Base-by-base conservation (phyloP, 1,140 invertebrate species). In the Panagrolaimus sp. region DNA sequence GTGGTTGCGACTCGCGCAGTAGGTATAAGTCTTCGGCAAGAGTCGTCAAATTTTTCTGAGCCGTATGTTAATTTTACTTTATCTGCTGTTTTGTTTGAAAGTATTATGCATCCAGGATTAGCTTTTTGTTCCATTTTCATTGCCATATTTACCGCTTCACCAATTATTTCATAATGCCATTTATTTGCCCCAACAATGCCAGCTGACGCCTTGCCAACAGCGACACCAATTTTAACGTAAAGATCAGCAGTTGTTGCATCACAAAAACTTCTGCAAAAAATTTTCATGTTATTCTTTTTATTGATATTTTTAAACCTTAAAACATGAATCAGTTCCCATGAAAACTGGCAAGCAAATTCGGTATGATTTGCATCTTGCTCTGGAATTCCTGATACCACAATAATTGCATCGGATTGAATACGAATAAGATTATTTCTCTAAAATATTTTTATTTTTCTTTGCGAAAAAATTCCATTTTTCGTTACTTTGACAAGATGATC, bases 161-260 rank as follows among this genome's bases (percentile, higher is more conserved):
- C 79, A 51, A 77, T 73, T 7, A 83, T 63, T 23, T 83, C 79
- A 48, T 81, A 81, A 67, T 81, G 79, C 79, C 79, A 81, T 62
- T 82, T 82, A 13, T 69, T 66, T 20, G 69, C 66, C 13, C 79
- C 79, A 51, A 83, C 61, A 43, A 81, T 74, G 11, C 81, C 79
- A 46, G 67, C 72, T 16, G 73, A 72, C n/a, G 82, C 46, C 20
- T 72, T 45, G 9, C 79, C 79, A 13, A 68, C 69, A 9, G 82
- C 76, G 42, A 81, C 74, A 23, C 79, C 81, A 51, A 83, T 65
- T 53, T 73, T 71, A 16, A 83, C 61, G 25, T 72, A 68, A 25
- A 81, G 53, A 9, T 83, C 76, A 16, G 78, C 75, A 9, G 71
- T 65, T 14, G 76, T 82, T 46, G 81, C 70, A 51, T 81, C 79